Base-by-base conservation (phyloP, 2,797 vertebrate genomes). In the Rhinichthys osculus region DNA sequence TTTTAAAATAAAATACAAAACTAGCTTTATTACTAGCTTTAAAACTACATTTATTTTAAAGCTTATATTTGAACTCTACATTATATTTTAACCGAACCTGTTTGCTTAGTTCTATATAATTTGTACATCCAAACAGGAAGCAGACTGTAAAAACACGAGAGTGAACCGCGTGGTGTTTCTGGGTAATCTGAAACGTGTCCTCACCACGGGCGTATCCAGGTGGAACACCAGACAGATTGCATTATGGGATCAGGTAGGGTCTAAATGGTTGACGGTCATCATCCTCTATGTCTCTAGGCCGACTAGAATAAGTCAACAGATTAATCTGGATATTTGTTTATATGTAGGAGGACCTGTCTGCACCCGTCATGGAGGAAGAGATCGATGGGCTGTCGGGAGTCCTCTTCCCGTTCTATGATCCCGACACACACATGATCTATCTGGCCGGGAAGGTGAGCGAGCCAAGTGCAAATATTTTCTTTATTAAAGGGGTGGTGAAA, bases 391-490 rank as follows among this genome's bases (percentile, higher is more conserved):
- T 97, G 0, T 98, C 98, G 0, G 98, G 98, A 4, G 95, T 97
- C 66, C 94, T 99, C 52, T 99, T 99, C 89, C 98, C 98, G 0
- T 99, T 98, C 95, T 99, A 97, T 0, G 98, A 99, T 0, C 96
- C 96, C 0, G 98, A 99, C 93, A 99, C 98, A 1, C 98, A 98
- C 94, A 98, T 99, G 97, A 93, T 99, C 10, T 99, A 98, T 92
- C 88, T 99, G 89, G 98, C 97, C 4, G 98, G 98, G 89, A 99
- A 99, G 97, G 98, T 98, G 81, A 44, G 93, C 84, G 10, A 81
- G 44, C 21, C 16, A 52, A 57, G 7, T 57, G 52, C 3, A 57
- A 57, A 57, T 47, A 47, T 42, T 42, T 9, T 42, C 9, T 42
- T 42, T 42, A 42, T 42, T 42, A 42, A 42, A 42, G 38, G 38